phyloP scores from a whole-genome alignment of 1,140 invertebrate species.

The Polyergus mexicanus region DNA sequence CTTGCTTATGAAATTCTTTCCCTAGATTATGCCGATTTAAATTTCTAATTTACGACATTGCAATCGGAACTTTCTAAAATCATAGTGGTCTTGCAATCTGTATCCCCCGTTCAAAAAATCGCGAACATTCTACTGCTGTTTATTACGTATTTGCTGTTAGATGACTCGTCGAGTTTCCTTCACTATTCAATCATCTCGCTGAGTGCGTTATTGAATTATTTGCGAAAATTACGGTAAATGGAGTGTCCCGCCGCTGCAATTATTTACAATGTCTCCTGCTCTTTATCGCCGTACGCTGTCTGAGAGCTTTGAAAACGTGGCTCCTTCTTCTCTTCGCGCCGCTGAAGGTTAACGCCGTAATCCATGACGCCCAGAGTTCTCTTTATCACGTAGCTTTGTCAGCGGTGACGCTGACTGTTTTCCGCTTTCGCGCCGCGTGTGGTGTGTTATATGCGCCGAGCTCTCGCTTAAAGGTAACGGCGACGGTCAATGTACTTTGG shows the following conservation, averaged over 20 bases:
- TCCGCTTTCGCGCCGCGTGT: constrained; percentile 22
- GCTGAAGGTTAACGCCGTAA: constrained; percentile 47
- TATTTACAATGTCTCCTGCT: constrained; percentile 40
- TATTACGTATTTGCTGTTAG: constrained; percentile 14
- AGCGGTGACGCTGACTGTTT: constrained; percentile 4
- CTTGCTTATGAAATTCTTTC: not conserved
- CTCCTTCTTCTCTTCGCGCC: constrained; percentile 7
- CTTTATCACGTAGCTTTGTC: constrained; percentile 52
- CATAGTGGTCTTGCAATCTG: not conserved
- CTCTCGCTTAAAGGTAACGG: constrained; percentile 22
- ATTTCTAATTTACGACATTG: not conserved
- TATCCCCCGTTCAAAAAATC: too few relatives aligned
- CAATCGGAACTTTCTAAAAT: not conserved
- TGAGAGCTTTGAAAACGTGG: constrained; percentile 3
- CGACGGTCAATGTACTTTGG: constrained; percentile 49
- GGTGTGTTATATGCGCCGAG: constrained; percentile 19
- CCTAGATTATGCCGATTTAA: not conserved
- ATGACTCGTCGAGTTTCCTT: constrained; percentile 35
- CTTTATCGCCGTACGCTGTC: constrained; percentile 13
- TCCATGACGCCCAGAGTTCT: constrained; percentile 33
- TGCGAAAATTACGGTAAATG: constrained; percentile 56
- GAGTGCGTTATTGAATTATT: constrained; percentile 60
- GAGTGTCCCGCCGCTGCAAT: constrained; percentile 43
- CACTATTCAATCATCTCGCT: constrained; percentile 53
- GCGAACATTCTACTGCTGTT: not conserved